A percentile compares a stretch with the other conserved stretches of the same genome.
Evolutionary conservation across 1,140 invertebrate genomes (phyloP).

Genomic region (Heterodera carotae): DNA sequence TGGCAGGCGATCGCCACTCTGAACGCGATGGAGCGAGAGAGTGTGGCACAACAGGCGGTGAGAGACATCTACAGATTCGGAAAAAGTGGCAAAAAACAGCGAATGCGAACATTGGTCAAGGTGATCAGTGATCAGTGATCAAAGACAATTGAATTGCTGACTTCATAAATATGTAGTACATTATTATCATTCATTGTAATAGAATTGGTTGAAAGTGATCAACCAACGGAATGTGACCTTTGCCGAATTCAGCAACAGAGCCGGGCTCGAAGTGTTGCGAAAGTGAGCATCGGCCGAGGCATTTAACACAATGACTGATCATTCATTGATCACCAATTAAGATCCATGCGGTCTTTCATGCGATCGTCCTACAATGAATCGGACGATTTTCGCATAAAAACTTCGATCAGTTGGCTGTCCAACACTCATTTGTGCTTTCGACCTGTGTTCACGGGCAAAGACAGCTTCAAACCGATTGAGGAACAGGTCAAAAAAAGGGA

Average conservation of each 20-base stretch:
- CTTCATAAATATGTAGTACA: too few relatives aligned
- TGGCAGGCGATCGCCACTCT: constrained; percentile 43
- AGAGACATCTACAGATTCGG: constrained; percentile 36
- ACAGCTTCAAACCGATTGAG: constrained; percentile 53
- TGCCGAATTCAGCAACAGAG: constrained; percentile 56
- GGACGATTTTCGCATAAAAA: constrained; percentile 46
- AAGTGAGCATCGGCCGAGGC: too few relatives aligned
- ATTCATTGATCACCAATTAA: neutral
- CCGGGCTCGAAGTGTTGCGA: constrained; percentile 40
- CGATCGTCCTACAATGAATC: constrained; percentile 54
- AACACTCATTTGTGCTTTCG: constrained; percentile 59
- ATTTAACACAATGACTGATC: neutral
- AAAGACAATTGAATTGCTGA: constrained; percentile 12
- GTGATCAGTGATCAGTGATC: neutral
- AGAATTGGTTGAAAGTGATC: constrained; percentile 60
- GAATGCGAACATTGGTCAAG: constrained; percentile 41
- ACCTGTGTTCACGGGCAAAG: constrained; percentile 46
- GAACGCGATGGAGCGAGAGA: constrained; percentile 45
- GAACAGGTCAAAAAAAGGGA: constrained; percentile 51
- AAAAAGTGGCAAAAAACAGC: constrained; percentile 24
- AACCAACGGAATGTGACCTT: constrained; percentile 54
- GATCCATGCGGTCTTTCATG: constrained; percentile 52
- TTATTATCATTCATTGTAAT: too few relatives aligned
- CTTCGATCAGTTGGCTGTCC: constrained; percentile 57
- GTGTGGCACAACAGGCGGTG: constrained; percentile 35